Base-by-base conservation (phyloP, 2,797 vertebrate species). In the Sebastes cheni region DNA sequence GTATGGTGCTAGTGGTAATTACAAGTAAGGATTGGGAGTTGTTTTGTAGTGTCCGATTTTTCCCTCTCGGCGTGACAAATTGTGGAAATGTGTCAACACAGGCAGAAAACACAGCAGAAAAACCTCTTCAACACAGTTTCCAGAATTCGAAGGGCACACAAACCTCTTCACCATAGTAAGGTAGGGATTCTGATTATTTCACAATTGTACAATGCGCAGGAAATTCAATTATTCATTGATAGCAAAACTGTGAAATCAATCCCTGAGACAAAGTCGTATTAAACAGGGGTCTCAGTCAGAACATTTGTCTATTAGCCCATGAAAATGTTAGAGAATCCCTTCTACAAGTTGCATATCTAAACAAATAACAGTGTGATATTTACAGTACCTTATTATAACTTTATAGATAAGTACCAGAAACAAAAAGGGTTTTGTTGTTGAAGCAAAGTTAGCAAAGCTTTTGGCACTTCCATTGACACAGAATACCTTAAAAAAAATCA, bases 401-500 rank as follows among this genome's bases (percentile, higher is more conserved):
- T 50, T 29, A 59, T 27, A 59, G 25, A 18, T 27, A 20, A 5
- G 8, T 11, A 67, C 14, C 27, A 32, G 56, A 22, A 50, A 29
- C 4, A 10, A 30, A 42, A 58, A 34, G 65, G 39, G 13, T 42
- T 42, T 42, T 42, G 39, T 42, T 42, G 30, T 1, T 56, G 14
- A 77, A 67, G 27, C 13, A 42, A 58, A 50, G 22, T 27, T 61
- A 36, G 36, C 36, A 39, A 52, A 9, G 60, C 10, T 61, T 75
- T 55, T 67, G 25, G 13, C 68, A 61, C 29, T 11, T 67, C 18
- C 8, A 50, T 5, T 14, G 23, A 58, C 39, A 56, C 42, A 75
- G 32, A 64, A 56, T 12, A 69, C 42, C 52, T 60, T 50, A 22
- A 54, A 81, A 79, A 81, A 81, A 77, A 36, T 60, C 62, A 61